Evolutionary conservation across 2,888 invertebrate species (phyloP), one percentile per base, ranked within the genome.

Genomic region (Hofmannophila pseudospretella): DNA sequence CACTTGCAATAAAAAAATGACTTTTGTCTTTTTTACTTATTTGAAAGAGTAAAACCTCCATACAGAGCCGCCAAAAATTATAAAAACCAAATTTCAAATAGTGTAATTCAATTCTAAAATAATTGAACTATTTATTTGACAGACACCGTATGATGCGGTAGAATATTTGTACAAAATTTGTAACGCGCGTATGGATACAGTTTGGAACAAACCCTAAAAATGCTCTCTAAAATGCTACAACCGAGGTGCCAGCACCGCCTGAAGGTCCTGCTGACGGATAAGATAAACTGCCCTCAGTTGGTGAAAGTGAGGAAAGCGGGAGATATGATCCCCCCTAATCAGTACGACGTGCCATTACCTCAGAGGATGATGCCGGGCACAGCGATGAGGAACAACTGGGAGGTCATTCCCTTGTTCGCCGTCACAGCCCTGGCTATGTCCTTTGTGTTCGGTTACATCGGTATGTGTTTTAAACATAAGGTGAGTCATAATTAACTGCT

Each of bases 351-450:
- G 1, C 67, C 70, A 1, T 36, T 58, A 1, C 63, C 78, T 0
- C 57, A 54, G n/a, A 67, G 51, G 39, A 34, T 82, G 7, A 43
- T 44, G 0, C 8, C 73, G 0, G 43, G 20, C 1, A 4, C 9
- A 32, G 66, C 54, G 0, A 9, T 76, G 13, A 54, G 25, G 5
- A 57, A 47, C 1, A 67, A 79, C 45, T 84, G 79, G 79, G 85
- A 85, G 49, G 67, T 54, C 0, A 70, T 75, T 10, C 85, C 85
- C 0, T 41, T 85, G 19, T 58, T 81, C 28, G 0, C 67, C 0
- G 36, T 47, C 1, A 75, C 73, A 0, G 38, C 33, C 5, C 13
- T 63, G 2, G 45, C 64, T 0, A 4, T 78, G 0, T 0, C 14
- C 0, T 0, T 76, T 0, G 3, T 68, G 45, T 20, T 58, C 2